Evolutionary conservation across 1,140 invertebrate species (phyloP), one percentile per base, ranked within the genome.

Genomic region (Rhyzopertha dominica): DNA sequence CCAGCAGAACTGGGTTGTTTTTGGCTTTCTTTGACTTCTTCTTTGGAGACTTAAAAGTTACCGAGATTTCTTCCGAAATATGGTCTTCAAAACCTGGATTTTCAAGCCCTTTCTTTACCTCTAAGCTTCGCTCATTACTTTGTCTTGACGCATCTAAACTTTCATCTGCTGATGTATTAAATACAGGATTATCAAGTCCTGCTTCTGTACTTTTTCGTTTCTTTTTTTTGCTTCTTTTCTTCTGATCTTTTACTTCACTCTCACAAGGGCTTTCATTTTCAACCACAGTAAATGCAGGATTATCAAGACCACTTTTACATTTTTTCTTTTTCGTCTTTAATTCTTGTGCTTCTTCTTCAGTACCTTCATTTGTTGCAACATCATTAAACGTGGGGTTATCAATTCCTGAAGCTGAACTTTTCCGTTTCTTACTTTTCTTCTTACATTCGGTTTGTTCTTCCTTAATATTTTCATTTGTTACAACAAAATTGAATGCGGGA

Each of bases 231-330:
- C 7, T 45, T 51, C 49, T 44, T 29, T 4, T 47, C 34, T n/a
- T 42, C 12, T n/a, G 14, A 9, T 29, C 22, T 22, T 20, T 16
- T 22, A 20, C 13, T 29, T 19, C 44, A 36, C 9, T 17, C 29
- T 13, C 34, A 43, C 47, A n/a, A n/a, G n/a, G n/a, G n/a, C n/a
- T n/a, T n/a, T n/a, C n/a, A n/a, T n/a, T 19, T 3, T 38, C 35
- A 19, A 8, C 12, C 2, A 26, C 12, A 18, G 25, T 41, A 34
- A 57, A 57, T 12, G 36, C 36, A 9, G 49, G 49, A 45, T 59
- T 59, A 25, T 48, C 52, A 22, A 59, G 12, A 26, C 36, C 52
- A 38, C n/a, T 0, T 40, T 9, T 22, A 0, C 4, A 35, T 24
- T 47, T 43, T 30, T 42, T 36, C 34, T 48, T 48, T 19, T 39